These are phyloP conservation scores for Nothura maculosa DNA, from an alignment of 2,797 vertebrate genomes.

Conservation along the genomic window DNA sequence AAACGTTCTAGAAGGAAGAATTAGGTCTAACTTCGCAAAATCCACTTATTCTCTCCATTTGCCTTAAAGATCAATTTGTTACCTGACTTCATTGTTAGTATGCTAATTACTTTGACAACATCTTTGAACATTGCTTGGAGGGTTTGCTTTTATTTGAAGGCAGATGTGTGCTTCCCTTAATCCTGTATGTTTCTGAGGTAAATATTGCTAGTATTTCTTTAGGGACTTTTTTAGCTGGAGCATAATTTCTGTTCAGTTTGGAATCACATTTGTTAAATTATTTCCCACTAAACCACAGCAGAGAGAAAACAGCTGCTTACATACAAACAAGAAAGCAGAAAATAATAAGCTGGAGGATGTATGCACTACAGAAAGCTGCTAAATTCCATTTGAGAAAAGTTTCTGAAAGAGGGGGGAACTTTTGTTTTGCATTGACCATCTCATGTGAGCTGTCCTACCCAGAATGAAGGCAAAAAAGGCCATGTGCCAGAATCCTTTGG, in stretches of 20 bases:
- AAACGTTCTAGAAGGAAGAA: slow-evolving; percentile 5
- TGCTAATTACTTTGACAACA: slow-evolving; percentile 55
- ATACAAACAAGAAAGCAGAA: not conserved
- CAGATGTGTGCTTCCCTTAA: slow-evolving; percentile 59
- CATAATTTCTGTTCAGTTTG: slow-evolving; percentile 53
- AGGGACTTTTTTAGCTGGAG: slow-evolving; percentile 1
- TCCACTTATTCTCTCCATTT: slow-evolving; percentile 16
- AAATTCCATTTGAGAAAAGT: not conserved
- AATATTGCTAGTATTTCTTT: slow-evolving; percentile 60
- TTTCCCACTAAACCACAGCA: slow-evolving; percentile 21
- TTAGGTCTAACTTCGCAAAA: slow-evolving; percentile 28
- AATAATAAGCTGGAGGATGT: not conserved
- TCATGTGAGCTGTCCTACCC: not conserved
- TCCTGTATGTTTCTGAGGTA: slow-evolving; percentile 43
- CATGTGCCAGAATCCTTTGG: not conserved
- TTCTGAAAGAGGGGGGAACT: not conserved
- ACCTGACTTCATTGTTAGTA: slow-evolving; percentile 50
- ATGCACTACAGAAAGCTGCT: not conserved
- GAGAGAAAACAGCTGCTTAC: slow-evolving; percentile 10
- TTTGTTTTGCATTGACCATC: not conserved
- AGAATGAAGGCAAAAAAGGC: not conserved
- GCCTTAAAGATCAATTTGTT: slow-evolving; percentile 36
- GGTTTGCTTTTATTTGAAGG: slow-evolving; percentile 47
- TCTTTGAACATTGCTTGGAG: slow-evolving; percentile 47
- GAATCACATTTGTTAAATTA: slow-evolving; percentile 36